Evolutionary conservation across 1,140 invertebrate species (phyloP), one percentile per base, ranked within the genome.

Genomic region (Heliconius congener): DNA sequence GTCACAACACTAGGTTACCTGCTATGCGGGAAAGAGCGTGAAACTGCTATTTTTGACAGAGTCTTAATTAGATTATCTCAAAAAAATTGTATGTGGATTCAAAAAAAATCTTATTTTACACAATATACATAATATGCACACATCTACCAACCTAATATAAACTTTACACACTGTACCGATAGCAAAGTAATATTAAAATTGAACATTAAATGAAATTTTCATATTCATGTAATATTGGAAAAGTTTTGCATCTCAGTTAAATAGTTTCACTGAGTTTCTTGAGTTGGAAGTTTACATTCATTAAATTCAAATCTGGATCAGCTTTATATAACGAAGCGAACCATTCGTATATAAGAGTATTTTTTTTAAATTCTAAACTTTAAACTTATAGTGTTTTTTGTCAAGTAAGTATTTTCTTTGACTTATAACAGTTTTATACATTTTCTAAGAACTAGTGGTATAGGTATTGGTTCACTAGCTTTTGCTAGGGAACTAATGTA

Each of bases 151-250:
- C 5, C 50, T 19, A 19, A 52, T 52, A 52, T 19, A 52, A 52
- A 52, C 50, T 52, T 19, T 23, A 57, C 55, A 23, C 42, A 46
- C 42, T 23, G 55, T 27, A 60, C 55, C 60, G 27, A 66, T 66
- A 30, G 60, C 13, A 66, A 81, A 77, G 57, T 73, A 74, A 46
- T 80, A 81, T 74, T 81, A 77, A 77, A 77, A 81, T 77, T 39
- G 30, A 74, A 57, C 39, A 73, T 73, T 76, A 75, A 75, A 76
- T 80, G 73, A 80, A 80, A 80, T 80, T 66, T 66, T 80, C 78
- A 80, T 76, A 80, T 76, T 76, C 78, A 74, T 80, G 78, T 80
- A 80, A 80, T 80, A 80, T 80, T 80, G 74, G 74, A 80, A 80
- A 80, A 80, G 78, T 76, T 80, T 71, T 74, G 39, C 52, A 23